Evolutionary conservation across 2,113 vertebrate genomes (phyloP), one percentile per base, ranked within the genome.

Genomic region (Peromyscus maniculatus): DNA sequence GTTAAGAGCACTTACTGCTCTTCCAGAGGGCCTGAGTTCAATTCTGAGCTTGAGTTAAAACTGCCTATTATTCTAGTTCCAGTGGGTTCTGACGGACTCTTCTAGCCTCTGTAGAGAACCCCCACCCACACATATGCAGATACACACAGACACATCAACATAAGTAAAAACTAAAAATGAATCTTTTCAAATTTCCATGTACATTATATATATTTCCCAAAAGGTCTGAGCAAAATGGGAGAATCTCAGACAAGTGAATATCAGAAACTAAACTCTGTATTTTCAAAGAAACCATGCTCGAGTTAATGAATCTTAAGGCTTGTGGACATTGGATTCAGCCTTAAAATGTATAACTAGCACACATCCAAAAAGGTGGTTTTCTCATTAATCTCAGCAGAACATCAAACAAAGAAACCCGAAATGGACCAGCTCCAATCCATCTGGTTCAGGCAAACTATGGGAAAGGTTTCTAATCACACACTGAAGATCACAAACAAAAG

Each of bases 401-500:
- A 78, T 91, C 92, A 92, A 93, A 91, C 77, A 87, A 64, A 94
- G n/a, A 24, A 24, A 33, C 87, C 62, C 62, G 93, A 89, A 74
- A 93, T 91, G 82, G 93, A 96, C 69, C 67, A 24, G 28, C 36
- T 96, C 87, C 84, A 95, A 49, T 55, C 43, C 91, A 90, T 49
- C 88, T 93, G 86, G 46, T 91, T 71, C 10, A 26, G n/a, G 49
- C 64, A 92, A 39, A 72, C 59, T 49, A 17, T 67, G 80, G 75
- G 69, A 95, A 92, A 46, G 52, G 19, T 93, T 92, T 91, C 57
- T 43, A 93, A 17, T 66, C 46, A 39, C 21, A 94, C 10, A 15
- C 57, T 52, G 43, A 78, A 86, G 62, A 92, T 49, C 57, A 94
- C 71, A 95, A 92, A 95, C 26, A 67, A 97, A 95, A 88, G n/a